Conservation (phyloP, 2,888 invertebrate species). For the Crepidodera aurea region DNA sequence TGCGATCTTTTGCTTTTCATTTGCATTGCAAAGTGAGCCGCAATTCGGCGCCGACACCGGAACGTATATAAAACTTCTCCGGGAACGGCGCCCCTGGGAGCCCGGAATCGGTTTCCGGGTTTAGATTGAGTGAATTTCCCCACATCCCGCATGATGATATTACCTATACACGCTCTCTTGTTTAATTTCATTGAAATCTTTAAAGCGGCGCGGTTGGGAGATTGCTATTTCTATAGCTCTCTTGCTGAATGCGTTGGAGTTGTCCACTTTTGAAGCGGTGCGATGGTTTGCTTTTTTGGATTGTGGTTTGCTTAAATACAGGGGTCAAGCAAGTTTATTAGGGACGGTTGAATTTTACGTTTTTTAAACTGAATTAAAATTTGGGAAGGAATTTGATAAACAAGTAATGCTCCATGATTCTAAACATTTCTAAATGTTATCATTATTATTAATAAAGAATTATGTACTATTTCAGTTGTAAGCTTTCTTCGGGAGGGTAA, state of each 20-base stretch:
- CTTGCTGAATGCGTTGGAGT: not conserved
- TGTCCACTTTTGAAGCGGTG: not conserved
- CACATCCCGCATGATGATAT: slow-evolving; percentile 58
- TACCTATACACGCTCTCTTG: slow-evolving; percentile 58
- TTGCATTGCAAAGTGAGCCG: slow-evolving; percentile 62
- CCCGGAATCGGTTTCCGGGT: slow-evolving; percentile 62
- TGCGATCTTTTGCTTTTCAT: slow-evolving; percentile 62
- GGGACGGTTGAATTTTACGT: too few relatives aligned
- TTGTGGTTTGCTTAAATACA: not conserved
- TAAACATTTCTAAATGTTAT: too few relatives aligned
- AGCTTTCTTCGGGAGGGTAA: too few relatives aligned
- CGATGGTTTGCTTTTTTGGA: not conserved
- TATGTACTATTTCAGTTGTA: too few relatives aligned
- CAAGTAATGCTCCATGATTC: too few relatives aligned
- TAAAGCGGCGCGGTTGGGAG: slow-evolving; percentile 53
- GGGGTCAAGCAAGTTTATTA: too few relatives aligned
- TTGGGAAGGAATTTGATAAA: too few relatives aligned
- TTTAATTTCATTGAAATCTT: slow-evolving; percentile 60
- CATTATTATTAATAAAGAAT: too few relatives aligned
- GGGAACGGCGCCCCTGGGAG: slow-evolving; percentile 59
- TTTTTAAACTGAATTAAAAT: too few relatives aligned
- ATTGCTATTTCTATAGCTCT: slow-evolving; percentile 54
- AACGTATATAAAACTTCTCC: slow-evolving; percentile 59
- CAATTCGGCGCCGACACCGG: slow-evolving; percentile 58
- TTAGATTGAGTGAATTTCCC: slow-evolving; percentile 62